Evolutionary conservation across 2,797 vertebrate species (phyloP).

Genomic region (Malacoraja senta): DNA sequence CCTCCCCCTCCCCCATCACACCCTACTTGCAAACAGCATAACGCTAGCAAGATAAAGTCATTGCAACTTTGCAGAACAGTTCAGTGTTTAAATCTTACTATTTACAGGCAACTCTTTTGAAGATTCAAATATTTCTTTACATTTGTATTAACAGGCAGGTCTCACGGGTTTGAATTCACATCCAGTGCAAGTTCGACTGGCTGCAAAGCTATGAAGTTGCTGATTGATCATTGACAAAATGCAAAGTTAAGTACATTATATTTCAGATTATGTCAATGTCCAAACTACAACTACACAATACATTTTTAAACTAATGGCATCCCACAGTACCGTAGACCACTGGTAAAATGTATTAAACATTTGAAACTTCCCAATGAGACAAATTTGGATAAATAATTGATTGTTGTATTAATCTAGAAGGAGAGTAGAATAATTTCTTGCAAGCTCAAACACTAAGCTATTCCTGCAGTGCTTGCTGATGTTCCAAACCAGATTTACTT

Average conservation of each 20-base stretch:
- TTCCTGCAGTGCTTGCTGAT: background rate
- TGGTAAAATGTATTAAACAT: background rate
- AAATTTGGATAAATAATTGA: background rate
- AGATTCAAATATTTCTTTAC: background rate
- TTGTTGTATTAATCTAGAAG: background rate
- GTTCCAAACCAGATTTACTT: background rate
- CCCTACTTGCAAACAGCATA: background rate
- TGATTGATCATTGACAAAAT: background rate
- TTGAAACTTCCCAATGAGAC: background rate
- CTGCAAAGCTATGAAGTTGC: background rate
- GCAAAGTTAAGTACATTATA: background rate
- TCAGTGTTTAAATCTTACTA: background rate
- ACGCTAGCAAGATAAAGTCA: background rate
- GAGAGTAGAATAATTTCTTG: background rate
- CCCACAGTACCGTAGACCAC: background rate
- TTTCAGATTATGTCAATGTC: background rate
- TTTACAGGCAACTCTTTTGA: background rate
- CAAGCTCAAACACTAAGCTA: background rate
- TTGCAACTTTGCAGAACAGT: background rate
- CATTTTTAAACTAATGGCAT: background rate
- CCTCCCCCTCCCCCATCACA: too few relatives aligned
- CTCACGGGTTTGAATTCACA: background rate
- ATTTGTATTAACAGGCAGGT: background rate
- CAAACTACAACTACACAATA: background rate
- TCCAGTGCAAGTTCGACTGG: background rate